A percentile compares a stretch with the other conserved stretches of the same genome.
These are phyloP conservation scores for Bucco capensis DNA, from an alignment of 2,113 vertebrate species.

Conservation along the genomic window DNA sequence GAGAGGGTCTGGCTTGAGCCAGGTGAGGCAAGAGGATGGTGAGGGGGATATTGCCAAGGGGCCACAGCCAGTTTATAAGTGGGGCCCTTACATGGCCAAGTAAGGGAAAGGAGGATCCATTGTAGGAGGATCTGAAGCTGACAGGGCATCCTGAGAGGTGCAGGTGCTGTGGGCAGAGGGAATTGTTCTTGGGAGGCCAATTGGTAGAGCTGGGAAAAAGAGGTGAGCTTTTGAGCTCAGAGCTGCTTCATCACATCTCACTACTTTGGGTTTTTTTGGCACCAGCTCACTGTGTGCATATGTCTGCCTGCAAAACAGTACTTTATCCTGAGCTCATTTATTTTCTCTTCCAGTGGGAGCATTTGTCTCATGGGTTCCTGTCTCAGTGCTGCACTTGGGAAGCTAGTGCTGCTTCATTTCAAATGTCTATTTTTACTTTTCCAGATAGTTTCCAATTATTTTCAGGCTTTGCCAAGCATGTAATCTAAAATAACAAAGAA, in stretches of 20 bases:
- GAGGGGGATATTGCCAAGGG: background rate
- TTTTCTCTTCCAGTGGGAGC: constrained; percentile 43
- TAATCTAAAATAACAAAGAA: constrained; percentile 53
- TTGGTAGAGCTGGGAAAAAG: background rate
- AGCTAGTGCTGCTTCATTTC: constrained; percentile 39
- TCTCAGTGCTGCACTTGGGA: background rate
- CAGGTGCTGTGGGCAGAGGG: accelerated
- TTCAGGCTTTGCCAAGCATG: constrained; percentile 60
- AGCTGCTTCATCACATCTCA: background rate
- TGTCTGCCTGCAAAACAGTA: background rate
- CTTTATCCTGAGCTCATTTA: constrained; percentile 33
- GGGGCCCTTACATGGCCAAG: background rate
- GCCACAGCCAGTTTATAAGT: background rate
- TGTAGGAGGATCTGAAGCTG: background rate
- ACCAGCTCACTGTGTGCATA: background rate
- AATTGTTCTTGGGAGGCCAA: background rate
- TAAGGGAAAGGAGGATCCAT: background rate
- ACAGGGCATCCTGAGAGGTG: background rate
- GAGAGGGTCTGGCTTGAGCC: background rate
- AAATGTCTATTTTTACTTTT: constrained; percentile 51
- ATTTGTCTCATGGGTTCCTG: constrained; percentile 26
- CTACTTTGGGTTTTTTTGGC: background rate
- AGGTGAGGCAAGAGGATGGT: background rate
- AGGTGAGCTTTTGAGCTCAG: background rate
- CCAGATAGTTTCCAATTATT: constrained; percentile 39